A percentile compares a stretch with the other conserved stretches of the same genome.
Conservation (phyloP, 2,888 invertebrate species). For the Netelia inedita region DNA sequence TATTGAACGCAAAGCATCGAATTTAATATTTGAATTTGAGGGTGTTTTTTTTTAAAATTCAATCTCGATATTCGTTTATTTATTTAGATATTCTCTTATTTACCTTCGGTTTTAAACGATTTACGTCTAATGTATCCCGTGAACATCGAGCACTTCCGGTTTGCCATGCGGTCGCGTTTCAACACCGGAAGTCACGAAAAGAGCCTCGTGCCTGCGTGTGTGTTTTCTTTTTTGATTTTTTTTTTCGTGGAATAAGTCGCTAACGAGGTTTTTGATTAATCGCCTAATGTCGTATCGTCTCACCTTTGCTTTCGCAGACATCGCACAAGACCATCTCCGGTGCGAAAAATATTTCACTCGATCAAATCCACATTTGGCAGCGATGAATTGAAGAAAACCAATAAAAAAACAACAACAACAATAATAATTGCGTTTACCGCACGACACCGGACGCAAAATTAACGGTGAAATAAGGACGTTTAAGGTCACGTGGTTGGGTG, state of each 20-base stretch:
- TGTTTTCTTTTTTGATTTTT: background rate
- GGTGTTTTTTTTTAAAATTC: too few species aligned
- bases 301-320: slow-evolving; percentile 81
- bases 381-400: background rate
- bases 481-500: background rate
- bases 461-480: too few species aligned
- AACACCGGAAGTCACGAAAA: background rate
- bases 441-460: background rate
- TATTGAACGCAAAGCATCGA: too few species aligned
- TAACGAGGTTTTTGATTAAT: background rate
- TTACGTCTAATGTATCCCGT: background rate
- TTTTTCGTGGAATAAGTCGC: background rate
- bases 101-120: too few species aligned
- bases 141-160: slow-evolving; percentile 51
- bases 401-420: background rate
- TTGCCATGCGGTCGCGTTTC: slow-evolving; percentile 17
- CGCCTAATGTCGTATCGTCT: slow-evolving; percentile 23
- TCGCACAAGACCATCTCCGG: slow-evolving; percentile 82
- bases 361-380: slow-evolving; percentile 51
- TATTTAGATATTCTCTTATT: too few species aligned
- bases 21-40: too few species aligned
- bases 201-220: background rate
- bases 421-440: background rate
- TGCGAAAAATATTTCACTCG: slow-evolving; percentile 30
- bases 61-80: too few species aligned